Evolutionary conservation across 2,888 invertebrate genomes (phyloP), one percentile per base, ranked within the genome.

Genomic region (Stenolophus ochropezus): DNA sequence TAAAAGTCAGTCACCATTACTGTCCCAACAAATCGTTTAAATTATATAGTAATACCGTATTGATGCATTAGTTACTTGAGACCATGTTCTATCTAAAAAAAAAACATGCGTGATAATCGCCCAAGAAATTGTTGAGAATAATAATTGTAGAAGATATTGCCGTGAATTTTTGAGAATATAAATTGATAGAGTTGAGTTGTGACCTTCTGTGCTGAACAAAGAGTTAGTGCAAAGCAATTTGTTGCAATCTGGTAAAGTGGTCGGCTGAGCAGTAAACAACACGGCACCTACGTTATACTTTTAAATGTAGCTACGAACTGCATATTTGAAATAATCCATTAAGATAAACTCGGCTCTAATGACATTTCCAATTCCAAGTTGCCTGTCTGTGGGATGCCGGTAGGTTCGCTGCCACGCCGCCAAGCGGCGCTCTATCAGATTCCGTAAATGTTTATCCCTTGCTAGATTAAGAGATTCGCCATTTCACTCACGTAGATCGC

Each of bases 401-500:
- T 56, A 65, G 47, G 74, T 77, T 77, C 47, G n/a, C 23, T 77
- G 61, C 6, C 65, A 47, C 21, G 49, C 47, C 65, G 78, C 56
- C 65, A 49, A 23, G 65, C 78, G 78, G 78, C 65, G 49, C 65
- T 78, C 65, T 65, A 78, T 78, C 78, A 61, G 78, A 78, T 78
- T 61, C 78, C 78, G 78, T 78, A 65, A 58, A 58, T 78, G 61
- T 33, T 77, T 56, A 77, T 77, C 76, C 42, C n/a, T 42, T 58
- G 42, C 77, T 58, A 77, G 78, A 78, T 78, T 61, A 78, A 78
- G 78, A 78, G 78, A 78, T 78, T 78, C 65, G 78, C n/a, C 14
- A 78, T 65, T 65, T 78, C 25, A 5, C 23, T 78, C 78, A 78
- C 78, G 78, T 78, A 49, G 21, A 76, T 76, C 33, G 42, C 23